These are phyloP conservation scores for Ephestia elutella DNA, from an alignment of 1,140 invertebrate species.

Conservation along the genomic window DNA sequence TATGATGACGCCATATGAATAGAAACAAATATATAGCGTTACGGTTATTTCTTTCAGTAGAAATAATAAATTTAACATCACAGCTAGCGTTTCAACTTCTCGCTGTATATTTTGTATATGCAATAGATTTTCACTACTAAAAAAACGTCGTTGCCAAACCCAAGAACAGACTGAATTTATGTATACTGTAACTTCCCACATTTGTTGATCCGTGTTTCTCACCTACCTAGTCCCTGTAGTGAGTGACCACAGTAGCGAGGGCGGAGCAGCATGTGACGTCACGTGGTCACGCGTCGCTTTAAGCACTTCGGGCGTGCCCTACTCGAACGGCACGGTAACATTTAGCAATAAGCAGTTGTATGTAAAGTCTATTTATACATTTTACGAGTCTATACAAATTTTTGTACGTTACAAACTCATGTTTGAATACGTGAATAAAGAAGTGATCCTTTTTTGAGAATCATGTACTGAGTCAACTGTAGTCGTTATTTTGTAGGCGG, in stretches of 20 bases:
- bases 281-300: not conserved
- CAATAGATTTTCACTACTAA: conserved; percentile 31
- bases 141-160: conserved; percentile 67
- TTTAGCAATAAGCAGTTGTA: conserved; percentile 73
- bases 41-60: not conserved
- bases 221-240: conserved; percentile 11
- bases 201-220: conserved; percentile 46
- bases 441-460: conserved; percentile 73
- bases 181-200: conserved; percentile 62
- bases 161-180: conserved; percentile 67
- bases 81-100: conserved; percentile 22
- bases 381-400: conserved; percentile 74
- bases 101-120: conserved; percentile 10
- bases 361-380: conserved; percentile 74
- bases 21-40: not conserved
- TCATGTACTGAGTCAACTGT: conserved; percentile 70
- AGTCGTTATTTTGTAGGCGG: conserved; percentile 69
- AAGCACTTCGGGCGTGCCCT: not conserved
- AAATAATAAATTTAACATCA: conserved; percentile 16
- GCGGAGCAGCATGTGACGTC: not conserved
- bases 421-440: conserved; percentile 56
- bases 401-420: conserved; percentile 70
- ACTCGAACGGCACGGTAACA: conserved; percentile 35
- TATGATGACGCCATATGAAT: not conserved
- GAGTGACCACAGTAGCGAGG: conserved; percentile 14